A percentile compares a stretch with the other conserved stretches of the same genome.
phyloP scores from a whole-genome alignment of 2,888 invertebrate genomes.

The Heliconius charithonia region DNA sequence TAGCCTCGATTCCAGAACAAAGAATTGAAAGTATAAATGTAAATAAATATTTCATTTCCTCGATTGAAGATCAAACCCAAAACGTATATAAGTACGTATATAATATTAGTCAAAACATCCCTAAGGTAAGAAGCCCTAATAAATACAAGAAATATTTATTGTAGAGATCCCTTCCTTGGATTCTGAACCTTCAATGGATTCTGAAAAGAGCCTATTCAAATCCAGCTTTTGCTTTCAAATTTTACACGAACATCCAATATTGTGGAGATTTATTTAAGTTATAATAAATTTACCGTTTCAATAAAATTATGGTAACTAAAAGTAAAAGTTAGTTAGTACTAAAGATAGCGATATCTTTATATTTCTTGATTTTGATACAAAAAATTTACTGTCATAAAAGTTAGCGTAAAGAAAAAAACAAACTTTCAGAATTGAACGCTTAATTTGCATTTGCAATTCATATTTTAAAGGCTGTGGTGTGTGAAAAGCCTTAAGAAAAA shows the following conservation, averaged over 20 bases:
- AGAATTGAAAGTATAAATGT: no score
- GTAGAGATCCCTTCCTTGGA: no score
- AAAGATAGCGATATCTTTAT: not conserved
- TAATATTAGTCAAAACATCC: no score
- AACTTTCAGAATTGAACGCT: not conserved
- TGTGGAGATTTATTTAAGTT: not conserved
- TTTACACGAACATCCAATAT: not conserved
- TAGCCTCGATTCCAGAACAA: no score
- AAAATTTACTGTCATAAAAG: constrained; percentile 1
- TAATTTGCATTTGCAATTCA: constrained; percentile 14
- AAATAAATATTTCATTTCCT: no score
- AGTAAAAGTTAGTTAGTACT: not conserved
- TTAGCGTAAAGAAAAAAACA: not conserved
- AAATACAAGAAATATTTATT: no score
- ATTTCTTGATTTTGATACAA: constrained; percentile 2
- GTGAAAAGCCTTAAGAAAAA: not conserved
- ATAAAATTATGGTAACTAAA: not conserved
- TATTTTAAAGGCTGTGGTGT: not conserved
- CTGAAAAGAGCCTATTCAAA: not conserved
- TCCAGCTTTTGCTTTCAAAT: not conserved
- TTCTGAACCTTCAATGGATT: no score
- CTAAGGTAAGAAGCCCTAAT: no score
- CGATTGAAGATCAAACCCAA: no score
- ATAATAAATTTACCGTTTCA: not conserved
- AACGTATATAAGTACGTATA: no score